A percentile compares a stretch with the other conserved stretches of the same genome.
Evolutionary conservation across 2,113 vertebrate genomes (phyloP).

Genomic region (rat (Rattus norvegicus)): GRCr8 NC_086035.1:14289001-14289500

Average conservation of each 20-base stretch:
- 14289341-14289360: not conserved
- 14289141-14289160: not conserved
- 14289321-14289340: not conserved
- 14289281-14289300: not conserved
- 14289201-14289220: not conserved
- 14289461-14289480: too few species aligned
- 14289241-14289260: not conserved
- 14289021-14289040: not conserved
- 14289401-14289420: not conserved
- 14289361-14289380: not conserved
- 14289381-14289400: not conserved
- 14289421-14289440: not conserved
- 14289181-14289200: not conserved
- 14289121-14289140: not conserved
- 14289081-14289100: not conserved
- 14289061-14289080: not conserved
- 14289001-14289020: not conserved
- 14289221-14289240: not conserved
- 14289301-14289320: not conserved
- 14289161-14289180: not conserved
- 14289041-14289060: not conserved
- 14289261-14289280: not conserved
- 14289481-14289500: not conserved
- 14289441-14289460: too few species aligned
- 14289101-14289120: not conserved